A percentile compares a stretch with the other conserved stretches of the same genome.
These are phyloP conservation scores for Alosa sapidissima DNA, from an alignment of 2,797 vertebrate species.

Conservation along the genomic window DNA sequence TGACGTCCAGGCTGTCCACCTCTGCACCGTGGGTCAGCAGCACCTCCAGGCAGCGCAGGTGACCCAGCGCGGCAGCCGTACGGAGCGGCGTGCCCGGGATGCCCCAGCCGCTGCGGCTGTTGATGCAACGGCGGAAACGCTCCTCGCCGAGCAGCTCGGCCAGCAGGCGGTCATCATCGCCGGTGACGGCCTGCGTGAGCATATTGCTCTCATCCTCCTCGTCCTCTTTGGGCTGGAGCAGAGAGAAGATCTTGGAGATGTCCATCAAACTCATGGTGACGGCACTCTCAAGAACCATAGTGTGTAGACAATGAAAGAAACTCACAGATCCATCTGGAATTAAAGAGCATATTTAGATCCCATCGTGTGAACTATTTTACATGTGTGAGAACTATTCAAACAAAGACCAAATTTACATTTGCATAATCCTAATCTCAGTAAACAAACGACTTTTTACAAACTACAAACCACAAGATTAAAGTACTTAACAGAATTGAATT, in stretches of 20 bases:
- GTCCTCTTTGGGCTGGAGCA: conserved; percentile 84
- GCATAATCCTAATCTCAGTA: not conserved
- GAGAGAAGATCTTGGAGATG: conserved; percentile 91
- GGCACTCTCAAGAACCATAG: conserved; percentile 61
- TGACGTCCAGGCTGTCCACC: conserved; percentile 89
- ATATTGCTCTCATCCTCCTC: conserved; percentile 79
- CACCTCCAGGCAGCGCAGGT: conserved; percentile 79
- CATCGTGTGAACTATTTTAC: not conserved
- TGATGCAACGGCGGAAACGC: conserved; percentile 78
- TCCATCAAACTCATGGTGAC: conserved; percentile 89
- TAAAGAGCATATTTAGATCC: not conserved
- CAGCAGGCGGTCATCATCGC: conserved; percentile 74
- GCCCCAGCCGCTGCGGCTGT: conserved; percentile 88
- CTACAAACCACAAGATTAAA: not conserved
- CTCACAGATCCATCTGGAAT: conserved; percentile 63
- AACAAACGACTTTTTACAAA: not conserved
- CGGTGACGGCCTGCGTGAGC: conserved; percentile 78
- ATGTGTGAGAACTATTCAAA: not conserved
- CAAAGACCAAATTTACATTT: not conserved
- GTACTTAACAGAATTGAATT: not conserved
- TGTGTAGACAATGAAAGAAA: conserved; percentile 53
- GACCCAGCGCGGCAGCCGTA: conserved; percentile 82
- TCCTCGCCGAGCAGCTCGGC: conserved; percentile 79
- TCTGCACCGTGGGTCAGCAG: conserved; percentile 85
- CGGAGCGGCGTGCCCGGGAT: conserved; percentile 87